Conservation (phyloP, 1,140 invertebrate genomes). For the Drosophila tani region DNA sequence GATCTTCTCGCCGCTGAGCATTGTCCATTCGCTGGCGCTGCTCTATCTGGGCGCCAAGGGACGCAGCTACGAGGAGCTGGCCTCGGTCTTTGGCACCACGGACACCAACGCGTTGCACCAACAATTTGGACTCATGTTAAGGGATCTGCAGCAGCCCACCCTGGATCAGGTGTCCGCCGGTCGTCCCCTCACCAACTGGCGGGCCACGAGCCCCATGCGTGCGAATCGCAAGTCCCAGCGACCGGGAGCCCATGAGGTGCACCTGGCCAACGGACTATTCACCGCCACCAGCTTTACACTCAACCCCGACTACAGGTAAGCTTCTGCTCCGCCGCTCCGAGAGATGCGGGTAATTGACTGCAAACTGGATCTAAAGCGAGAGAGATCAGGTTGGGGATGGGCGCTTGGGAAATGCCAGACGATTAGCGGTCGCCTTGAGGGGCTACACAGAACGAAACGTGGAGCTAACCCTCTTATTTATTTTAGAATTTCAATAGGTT, state of each 20-base stretch:
- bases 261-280: conserved; percentile 87
- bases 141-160: conserved; percentile 62
- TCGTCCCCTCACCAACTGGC: conserved; percentile 58
- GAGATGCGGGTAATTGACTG: conserved; percentile 24
- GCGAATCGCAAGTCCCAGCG: conserved; percentile 47
- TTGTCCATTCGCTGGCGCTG: conserved; percentile 64
- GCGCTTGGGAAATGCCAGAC: conserved; percentile 35
- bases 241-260: conserved; percentile 56
- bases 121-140: conserved; percentile 66
- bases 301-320: conserved; percentile 86
- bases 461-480: no score
- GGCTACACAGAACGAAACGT: conserved; percentile 2
- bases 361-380: conserved; percentile 43
- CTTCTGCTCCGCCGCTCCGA: neutral
- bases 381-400: conserved; percentile 37
- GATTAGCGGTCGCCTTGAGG: conserved; percentile 24
- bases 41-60: conserved; percentile 72
- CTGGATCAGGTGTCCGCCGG: conserved; percentile 20
- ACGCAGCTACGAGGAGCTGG: conserved; percentile 60
- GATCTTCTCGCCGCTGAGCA: conserved; percentile 75
- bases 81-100: conserved; percentile 31
- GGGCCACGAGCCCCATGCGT: conserved; percentile 26
- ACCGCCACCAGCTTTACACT: conserved; percentile 87
- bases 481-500: neutral
- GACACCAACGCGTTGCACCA: conserved; percentile 58